These are phyloP conservation scores for Drosophila simulans DNA, from an alignment of 1,140 invertebrate genomes.

Conservation along the genomic window DNA sequence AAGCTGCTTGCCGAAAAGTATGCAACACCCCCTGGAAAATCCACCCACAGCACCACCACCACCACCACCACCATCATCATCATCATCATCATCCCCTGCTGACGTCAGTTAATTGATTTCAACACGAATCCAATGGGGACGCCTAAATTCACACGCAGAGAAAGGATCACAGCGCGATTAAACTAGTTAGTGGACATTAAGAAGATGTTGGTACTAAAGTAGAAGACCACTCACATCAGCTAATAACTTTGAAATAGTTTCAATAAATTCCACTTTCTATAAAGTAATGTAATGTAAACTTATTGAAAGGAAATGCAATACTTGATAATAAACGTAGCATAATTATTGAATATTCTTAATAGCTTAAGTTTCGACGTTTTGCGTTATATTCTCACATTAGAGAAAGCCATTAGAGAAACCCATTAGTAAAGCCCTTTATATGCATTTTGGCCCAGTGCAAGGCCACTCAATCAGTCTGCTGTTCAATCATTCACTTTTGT, in stretches of 20 bases:
- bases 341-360: too few species aligned
- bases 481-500: constrained; percentile 32
- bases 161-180: not conserved
- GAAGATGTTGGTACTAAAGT: not conserved
- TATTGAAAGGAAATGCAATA: too few species aligned
- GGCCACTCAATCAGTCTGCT: constrained; percentile 15
- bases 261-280: too few species aligned
- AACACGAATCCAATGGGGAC: constrained; percentile 11
- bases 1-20: constrained; percentile 36
- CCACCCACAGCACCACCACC: not conserved
- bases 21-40: constrained; percentile 8
- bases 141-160: constrained; percentile 13
- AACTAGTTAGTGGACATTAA: not conserved
- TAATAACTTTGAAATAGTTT: too few species aligned
- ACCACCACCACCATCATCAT: not conserved
- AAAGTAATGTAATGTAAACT: too few species aligned
- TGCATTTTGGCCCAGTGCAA: constrained; percentile 7
- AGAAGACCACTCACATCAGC: too few species aligned
- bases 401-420: too few species aligned
- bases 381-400: too few species aligned
- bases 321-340: too few species aligned
- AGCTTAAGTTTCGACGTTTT: too few species aligned
- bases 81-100: constrained; percentile 5
- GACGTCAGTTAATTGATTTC: constrained; percentile 55
- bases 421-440: too few species aligned